Percentiles rank a stretch among this genome's conserved stretches.
phyloP scores from a whole-genome alignment of 2,797 vertebrate species.

The Sarcophilus harrisii region DNA sequence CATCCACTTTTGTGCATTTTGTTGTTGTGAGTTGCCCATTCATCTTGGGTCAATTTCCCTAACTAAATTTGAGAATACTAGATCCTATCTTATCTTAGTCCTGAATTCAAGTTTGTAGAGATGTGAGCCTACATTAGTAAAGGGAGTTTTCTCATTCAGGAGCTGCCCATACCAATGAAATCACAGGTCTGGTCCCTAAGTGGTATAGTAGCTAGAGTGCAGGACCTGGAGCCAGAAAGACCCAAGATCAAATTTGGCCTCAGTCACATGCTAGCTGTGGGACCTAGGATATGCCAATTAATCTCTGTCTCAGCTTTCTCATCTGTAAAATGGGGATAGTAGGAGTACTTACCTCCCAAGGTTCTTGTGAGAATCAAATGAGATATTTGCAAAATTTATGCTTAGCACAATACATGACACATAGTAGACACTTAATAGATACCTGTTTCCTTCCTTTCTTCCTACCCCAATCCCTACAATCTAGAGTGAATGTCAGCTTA shows the following conservation, averaged over 20 bases:
- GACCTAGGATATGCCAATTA: background rate
- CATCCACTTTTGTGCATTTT: background rate
- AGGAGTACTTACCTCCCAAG: background rate
- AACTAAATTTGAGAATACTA: background rate
- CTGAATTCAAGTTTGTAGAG: background rate
- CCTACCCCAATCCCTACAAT: background rate
- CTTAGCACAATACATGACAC: background rate
- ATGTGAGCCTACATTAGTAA: background rate
- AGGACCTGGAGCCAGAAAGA: background rate
- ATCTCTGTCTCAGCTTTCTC: background rate
- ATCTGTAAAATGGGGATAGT: background rate
- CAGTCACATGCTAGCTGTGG: background rate
- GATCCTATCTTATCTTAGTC: background rate
- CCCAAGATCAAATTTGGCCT: background rate
- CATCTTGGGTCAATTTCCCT: background rate
- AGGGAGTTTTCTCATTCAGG: background rate
- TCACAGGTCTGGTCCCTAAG: background rate
- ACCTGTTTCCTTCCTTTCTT: background rate
- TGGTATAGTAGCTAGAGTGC: background rate
- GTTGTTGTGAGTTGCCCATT: background rate
- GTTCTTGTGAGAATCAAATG: background rate
- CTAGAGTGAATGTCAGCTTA: background rate
- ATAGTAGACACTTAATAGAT: background rate
- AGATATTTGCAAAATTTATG: background rate
- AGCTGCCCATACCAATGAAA: background rate